Conservation (phyloP, 2,797 vertebrate genomes). For the Epinephelus awoara region DNA sequence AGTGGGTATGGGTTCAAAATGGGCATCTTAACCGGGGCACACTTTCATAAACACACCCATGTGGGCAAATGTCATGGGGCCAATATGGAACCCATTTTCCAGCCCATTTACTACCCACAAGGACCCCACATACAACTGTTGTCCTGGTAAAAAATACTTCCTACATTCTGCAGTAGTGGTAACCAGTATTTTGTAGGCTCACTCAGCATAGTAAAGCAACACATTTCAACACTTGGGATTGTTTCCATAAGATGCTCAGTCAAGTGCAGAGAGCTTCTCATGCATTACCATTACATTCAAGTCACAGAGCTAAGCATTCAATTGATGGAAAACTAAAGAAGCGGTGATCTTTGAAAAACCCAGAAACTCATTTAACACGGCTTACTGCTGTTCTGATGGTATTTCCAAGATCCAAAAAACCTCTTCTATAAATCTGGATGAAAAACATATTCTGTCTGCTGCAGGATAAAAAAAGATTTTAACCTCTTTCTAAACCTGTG, state of each 20-base stretch:
- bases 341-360: neutral
- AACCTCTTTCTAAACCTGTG: neutral
- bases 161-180: neutral
- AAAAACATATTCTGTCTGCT: neutral
- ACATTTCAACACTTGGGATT: neutral
- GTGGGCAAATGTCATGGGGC: no score
- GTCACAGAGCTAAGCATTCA: neutral
- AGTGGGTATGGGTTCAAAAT: no score
- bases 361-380: neutral
- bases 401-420: neutral
- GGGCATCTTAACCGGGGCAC: no score
- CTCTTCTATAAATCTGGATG: constrained; percentile 1
- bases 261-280: neutral
- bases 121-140: no score
- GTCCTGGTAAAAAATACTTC: neutral
- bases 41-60: no score
- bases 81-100: no score
- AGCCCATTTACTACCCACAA: no score
- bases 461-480: neutral
- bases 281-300: neutral
- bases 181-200: no score
- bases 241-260: neutral
- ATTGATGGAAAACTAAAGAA: neutral
- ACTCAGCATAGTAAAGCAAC: neutral
- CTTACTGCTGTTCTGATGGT: neutral